Conservation (phyloP, 1,140 invertebrate genomes). For the Thalassaphorura encarpata region DNA sequence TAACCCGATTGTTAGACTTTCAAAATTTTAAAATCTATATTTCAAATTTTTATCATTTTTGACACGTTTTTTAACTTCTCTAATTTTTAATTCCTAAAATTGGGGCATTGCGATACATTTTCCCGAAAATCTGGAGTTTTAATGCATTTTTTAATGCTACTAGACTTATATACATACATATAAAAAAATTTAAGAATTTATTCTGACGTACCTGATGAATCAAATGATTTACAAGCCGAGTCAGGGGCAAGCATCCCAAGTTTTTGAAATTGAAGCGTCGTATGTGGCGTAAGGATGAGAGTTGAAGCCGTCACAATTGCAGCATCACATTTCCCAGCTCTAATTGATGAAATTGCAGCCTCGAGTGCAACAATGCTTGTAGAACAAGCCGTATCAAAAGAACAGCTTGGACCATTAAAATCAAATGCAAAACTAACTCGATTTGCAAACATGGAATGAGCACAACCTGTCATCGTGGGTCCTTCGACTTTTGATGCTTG, state of each 20-base stretch:
- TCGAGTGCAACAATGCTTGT: slow-evolving; percentile 1
- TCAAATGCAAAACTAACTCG: slow-evolving; percentile 55
- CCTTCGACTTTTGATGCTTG: slow-evolving; percentile 36
- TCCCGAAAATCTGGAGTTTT: slow-evolving; percentile 78
- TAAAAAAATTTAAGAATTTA: no score
- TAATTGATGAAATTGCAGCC: background rate
- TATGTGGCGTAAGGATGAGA: background rate
- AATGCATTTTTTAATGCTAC: slow-evolving; percentile 97
- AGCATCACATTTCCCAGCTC: slow-evolving; percentile 9
- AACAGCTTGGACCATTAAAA: slow-evolving; percentile 48
- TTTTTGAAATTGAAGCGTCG: background rate
- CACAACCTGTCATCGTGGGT: slow-evolving; percentile 56
- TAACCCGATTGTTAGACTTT: no score
- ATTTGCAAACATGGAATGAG: slow-evolving; percentile 55
- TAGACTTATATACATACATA: no score
- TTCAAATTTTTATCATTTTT: no score
- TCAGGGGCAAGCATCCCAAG: slow-evolving; percentile 6
- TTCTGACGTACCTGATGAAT: slow-evolving; percentile 42
- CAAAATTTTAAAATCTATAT: no score
- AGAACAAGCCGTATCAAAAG: slow-evolving; percentile 35
- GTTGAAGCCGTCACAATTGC: slow-evolving; percentile 3
- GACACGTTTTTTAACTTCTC: slow-evolving; percentile 59
- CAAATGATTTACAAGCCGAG: slow-evolving; percentile 2
- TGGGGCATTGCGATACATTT: slow-evolving; percentile 79
- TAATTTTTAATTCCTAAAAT: slow-evolving; percentile 80